phyloP scores from a whole-genome alignment of 1,140 invertebrate genomes.

The Bathynomus jamesi region DNA sequence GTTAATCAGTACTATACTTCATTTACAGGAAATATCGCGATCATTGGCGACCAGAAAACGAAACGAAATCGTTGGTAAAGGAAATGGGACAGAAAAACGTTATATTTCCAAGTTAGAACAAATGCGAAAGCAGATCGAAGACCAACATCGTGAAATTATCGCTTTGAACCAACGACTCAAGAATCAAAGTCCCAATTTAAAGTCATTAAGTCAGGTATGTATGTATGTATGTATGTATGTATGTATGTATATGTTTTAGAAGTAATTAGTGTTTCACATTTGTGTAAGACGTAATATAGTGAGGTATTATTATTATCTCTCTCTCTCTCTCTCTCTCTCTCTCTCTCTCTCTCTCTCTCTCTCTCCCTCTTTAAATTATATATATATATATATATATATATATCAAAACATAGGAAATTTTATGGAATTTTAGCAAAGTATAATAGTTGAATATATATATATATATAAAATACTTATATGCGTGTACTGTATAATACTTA shows the following conservation, averaged over 20 bases:
- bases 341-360: too few species aligned
- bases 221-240: neutral
- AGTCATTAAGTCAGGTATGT: neutral
- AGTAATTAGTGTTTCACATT: too few species aligned
- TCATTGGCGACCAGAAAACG: too few species aligned
- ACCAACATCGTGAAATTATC: neutral
- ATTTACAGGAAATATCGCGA: too few species aligned
- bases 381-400: neutral
- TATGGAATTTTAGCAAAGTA: too few species aligned
- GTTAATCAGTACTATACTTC: too few species aligned
- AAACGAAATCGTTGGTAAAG: neutral
- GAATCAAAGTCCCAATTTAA: neutral
- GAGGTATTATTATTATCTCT: too few species aligned
- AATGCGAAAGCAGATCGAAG: neutral
- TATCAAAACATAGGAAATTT: too few species aligned
- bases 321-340: too few species aligned
- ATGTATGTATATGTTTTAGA: neutral
- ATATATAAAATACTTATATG: neutral
- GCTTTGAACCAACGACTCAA: neutral
- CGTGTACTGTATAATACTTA: too few species aligned
- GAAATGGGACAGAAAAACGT: neutral
- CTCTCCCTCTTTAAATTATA: neutral
- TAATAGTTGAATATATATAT: too few species aligned
- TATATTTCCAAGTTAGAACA: neutral
- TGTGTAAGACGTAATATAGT: too few species aligned